These are phyloP conservation scores for Poeciliopsis occidentalis DNA, from an alignment of 2,113 vertebrate genomes.

Conservation along the genomic window DNA sequence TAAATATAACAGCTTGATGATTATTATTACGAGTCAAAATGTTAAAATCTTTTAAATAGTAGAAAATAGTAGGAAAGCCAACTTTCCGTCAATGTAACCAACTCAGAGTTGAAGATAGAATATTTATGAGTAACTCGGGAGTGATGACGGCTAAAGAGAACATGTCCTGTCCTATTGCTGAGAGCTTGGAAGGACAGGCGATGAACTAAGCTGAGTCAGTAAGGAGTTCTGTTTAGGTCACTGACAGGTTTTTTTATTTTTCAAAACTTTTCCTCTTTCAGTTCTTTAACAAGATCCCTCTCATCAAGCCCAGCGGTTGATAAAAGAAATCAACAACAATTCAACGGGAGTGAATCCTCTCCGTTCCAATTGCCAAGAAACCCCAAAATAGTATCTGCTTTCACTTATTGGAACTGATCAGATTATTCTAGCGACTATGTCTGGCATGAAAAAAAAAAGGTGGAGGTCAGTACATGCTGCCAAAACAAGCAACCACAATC, in stretches of 20 bases:
- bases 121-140: conserved; percentile 43
- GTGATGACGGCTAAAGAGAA: conserved; percentile 28
- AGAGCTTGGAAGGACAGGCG: conserved; percentile 7
- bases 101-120: neutral
- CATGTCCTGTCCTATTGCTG: conserved; percentile 32
- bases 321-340: neutral
- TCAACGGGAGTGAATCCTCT: neutral
- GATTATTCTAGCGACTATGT: conserved; percentile 39
- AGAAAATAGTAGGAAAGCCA: too few relatives aligned
- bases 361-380: neutral
- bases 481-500: conserved; percentile 63
- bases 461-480: conserved; percentile 50
- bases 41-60: neutral
- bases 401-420: conserved; percentile 27
- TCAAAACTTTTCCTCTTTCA: conserved; percentile 12
- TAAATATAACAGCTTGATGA: neutral
- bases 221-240: conserved; percentile 7
- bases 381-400: conserved; percentile 5
- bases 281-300: neutral
- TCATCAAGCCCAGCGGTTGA: neutral
- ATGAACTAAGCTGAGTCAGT: conserved; percentile 28
- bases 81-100: neutral
- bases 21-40: neutral
- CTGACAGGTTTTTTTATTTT: conserved; percentile 1
- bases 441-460: conserved; percentile 32